phyloP scores from a whole-genome alignment of 2,888 invertebrate species.

The Electrophaes corylata region DNA sequence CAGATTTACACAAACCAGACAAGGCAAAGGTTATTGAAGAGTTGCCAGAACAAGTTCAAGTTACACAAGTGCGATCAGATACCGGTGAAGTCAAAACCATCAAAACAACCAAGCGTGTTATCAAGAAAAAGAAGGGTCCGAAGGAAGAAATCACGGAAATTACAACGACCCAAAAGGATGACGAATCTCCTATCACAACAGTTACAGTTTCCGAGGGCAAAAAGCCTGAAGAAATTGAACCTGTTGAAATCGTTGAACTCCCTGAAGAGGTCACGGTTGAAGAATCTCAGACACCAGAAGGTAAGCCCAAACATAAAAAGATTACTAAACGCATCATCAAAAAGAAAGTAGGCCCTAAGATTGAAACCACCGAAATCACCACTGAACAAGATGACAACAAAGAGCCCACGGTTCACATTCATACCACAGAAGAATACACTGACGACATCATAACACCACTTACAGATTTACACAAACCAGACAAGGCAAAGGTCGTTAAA shows the following conservation, averaged over 20 bases:
- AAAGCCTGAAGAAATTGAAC: conserved; percentile 4
- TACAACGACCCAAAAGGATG: conserved; percentile 44
- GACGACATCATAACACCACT: conserved; percentile 32
- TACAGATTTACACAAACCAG: neutral
- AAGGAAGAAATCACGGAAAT: conserved; percentile 45
- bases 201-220: conserved; percentile 39
- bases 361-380: conserved; percentile 12
- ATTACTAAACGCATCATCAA: conserved; percentile 48
- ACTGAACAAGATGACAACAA: conserved; percentile 26
- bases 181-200: conserved; percentile 44
- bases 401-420: conserved; percentile 16
- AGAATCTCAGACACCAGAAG: conserved; percentile 35
- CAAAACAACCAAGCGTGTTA: conserved; percentile 42
- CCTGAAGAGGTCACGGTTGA: conserved; percentile 22
- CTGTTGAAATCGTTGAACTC: conserved; percentile 20
- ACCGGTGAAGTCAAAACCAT: conserved; percentile 36
- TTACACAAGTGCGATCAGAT: conserved; percentile 58
- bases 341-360: conserved; percentile 31
- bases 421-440: conserved; percentile 22
- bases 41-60: conserved; percentile 53
- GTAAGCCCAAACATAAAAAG: conserved; percentile 48
- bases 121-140: conserved; percentile 48
- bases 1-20: neutral
- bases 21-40: neutral
- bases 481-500: conserved; percentile 22